Evolutionary conservation across 2,888 invertebrate species (phyloP), one percentile per base, ranked within the genome.

Genomic region (Drosophila mimica): DNA sequence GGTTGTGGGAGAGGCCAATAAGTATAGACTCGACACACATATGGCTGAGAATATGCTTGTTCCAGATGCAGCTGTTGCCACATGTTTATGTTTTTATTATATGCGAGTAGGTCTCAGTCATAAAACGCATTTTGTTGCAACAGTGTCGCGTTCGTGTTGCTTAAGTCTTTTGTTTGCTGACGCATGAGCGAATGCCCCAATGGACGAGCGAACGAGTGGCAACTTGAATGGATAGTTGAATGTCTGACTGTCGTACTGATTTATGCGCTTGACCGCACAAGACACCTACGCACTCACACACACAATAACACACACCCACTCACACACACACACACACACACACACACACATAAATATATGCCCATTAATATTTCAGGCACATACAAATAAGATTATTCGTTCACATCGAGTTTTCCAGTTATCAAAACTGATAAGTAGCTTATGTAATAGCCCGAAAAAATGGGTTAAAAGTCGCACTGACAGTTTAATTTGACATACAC

Each of bases 341-440:
- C 34, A n/a, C 49, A 28, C 13, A 20, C 53, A 17, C 36, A 28
- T 28, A 31, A 38, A 30, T 13, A 31, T 72, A 74, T 80, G 61
- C 54, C 72, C 75, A 86, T 89, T 86, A 88, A 85, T 82, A 82
- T 74, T 87, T 84, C 61, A 57, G 56, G 64, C 70, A 70, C 72
- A 66, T 70, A 63, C 15, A 56, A 54, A 43, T 60, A 62, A 43
- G 58, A 56, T 57, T 56, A 40, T 51, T 51, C 31, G 58, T 61
- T 31, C 31, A 58, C 40, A 48, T 25, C 11, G 58, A 70, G 66
- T 67, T 80, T 74, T 80, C 67, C 77, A 81, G 90, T 85, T 86
- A 86, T 90, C 90, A 87, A 63, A 53, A 76, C 81, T 87, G 89
- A 87, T 90, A 90, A 90, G 87, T 90, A 90, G 87, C 91, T 88